phyloP scores from a whole-genome alignment of 2,888 invertebrate species.

The Drosophila siamana region DNA sequence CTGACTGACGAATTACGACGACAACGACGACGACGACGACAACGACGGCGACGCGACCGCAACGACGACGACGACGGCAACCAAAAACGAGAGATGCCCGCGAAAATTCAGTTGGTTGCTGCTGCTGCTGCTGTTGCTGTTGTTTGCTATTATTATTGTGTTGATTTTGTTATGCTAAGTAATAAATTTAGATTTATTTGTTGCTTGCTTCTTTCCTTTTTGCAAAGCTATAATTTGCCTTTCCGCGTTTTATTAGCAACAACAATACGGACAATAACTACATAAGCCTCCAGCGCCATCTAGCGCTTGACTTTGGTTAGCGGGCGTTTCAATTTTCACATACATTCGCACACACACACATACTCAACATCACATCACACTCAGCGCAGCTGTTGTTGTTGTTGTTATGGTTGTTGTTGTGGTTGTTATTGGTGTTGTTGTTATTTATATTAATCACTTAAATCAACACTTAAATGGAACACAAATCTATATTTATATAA shows the following conservation, averaged over 20 bases:
- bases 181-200: constrained; percentile 70
- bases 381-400: constrained; percentile 51
- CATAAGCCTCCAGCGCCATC: constrained; percentile 65
- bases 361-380: constrained; percentile 16
- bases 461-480: constrained; percentile 30
- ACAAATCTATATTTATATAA: constrained; percentile 33
- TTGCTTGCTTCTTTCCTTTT: constrained; percentile 25
- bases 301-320: constrained; percentile 67
- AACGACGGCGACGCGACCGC: constrained; percentile 18
- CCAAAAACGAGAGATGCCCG: constrained; percentile 44
- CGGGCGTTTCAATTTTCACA: constrained; percentile 57
- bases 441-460: constrained; percentile 21
- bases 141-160: constrained; percentile 38
- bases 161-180: constrained; percentile 60
- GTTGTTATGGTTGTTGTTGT: constrained; percentile 23
- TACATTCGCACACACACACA: constrained; percentile 26
- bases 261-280: constrained; percentile 45
- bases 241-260: constrained; percentile 59
- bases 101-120: constrained; percentile 20
- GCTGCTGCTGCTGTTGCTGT: constrained; percentile 10
- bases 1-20: constrained; percentile 39
- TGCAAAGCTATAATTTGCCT: constrained; percentile 56
- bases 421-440: constrained; percentile 14
- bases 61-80: constrained; percentile 24
- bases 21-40: constrained; percentile 31